Conservation (phyloP, 2,797 vertebrate species). For the Podarcis siculus region DNA sequence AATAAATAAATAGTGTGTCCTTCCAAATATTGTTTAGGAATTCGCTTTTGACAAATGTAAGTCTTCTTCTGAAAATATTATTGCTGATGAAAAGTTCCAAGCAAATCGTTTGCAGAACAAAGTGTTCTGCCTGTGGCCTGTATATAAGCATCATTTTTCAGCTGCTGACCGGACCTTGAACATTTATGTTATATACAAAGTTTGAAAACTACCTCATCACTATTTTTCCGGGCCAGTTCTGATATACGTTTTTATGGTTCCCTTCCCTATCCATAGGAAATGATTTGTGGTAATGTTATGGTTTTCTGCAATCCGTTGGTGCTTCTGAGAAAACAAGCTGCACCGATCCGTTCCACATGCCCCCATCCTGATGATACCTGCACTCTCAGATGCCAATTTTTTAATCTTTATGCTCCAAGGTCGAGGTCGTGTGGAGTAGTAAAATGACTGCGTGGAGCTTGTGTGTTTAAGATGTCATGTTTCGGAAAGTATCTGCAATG, state of each 20-base stretch:
- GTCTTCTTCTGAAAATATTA: background rate
- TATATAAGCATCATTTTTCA: constrained; percentile 2
- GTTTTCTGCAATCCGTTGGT: background rate
- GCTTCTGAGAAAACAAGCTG: background rate
- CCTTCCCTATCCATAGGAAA: background rate
- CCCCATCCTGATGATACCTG: background rate
- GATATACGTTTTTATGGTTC: background rate
- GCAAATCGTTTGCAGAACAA: background rate
- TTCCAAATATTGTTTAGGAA: background rate
- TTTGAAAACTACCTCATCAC: background rate
- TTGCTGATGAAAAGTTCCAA: background rate
- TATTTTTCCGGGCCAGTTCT: background rate
- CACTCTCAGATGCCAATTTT: background rate
- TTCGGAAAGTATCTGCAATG: background rate
- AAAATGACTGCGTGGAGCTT: background rate
- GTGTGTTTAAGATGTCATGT: background rate
- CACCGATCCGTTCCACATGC: background rate
- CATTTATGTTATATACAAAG: constrained; percentile 9
- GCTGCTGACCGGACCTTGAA: background rate
- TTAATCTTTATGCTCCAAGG: background rate
- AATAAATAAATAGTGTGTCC: background rate
- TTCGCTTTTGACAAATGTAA: background rate
- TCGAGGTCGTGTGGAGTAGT: background rate
- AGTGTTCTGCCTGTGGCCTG: background rate
- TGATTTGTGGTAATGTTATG: background rate